Evolutionary conservation across 1,140 invertebrate species (phyloP).

Genomic region (Drosophila pseudoobscura): DNA sequence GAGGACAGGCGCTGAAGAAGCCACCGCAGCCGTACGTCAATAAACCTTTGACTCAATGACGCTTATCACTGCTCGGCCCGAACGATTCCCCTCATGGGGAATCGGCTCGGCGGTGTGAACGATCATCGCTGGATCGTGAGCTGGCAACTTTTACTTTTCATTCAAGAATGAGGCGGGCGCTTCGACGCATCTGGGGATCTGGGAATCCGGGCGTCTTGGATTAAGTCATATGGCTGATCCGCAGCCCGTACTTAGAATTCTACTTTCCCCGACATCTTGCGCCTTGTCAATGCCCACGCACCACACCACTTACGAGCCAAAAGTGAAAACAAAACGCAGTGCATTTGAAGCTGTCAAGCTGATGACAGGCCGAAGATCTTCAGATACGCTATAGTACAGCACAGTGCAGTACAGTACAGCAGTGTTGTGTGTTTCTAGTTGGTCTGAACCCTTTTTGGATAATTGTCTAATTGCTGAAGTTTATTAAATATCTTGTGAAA

Average conservation of each 20-base stretch:
- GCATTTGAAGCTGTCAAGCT: constrained; percentile 21
- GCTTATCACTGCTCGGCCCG: constrained; percentile 34
- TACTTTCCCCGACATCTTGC: constrained; percentile 56
- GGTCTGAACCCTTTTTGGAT: constrained; percentile 1
- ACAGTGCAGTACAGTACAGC: constrained; percentile 6
- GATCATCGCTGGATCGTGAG: constrained; percentile 36
- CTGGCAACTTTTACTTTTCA: constrained; percentile 75
- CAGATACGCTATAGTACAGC: constrained; percentile 6
- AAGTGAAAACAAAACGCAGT: constrained; percentile 57
- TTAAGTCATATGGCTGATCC: constrained; percentile 58
- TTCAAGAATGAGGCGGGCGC: constrained; percentile 59
- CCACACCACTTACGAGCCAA: constrained; percentile 47
- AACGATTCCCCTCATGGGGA: constrained; percentile 28
- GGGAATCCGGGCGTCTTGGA: constrained; percentile 8
- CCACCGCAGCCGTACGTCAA: constrained; percentile 54
- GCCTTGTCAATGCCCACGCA: constrained; percentile 48
- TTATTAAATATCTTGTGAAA: constrained; percentile 44
- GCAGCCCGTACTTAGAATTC: constrained; percentile 52
- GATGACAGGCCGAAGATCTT: constrained; percentile 6
- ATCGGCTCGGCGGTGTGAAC: constrained; percentile 31
- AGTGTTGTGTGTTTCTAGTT: background rate
- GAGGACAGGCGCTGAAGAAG: constrained; percentile 40
- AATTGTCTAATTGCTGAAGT: constrained; percentile 22
- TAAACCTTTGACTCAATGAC: constrained; percentile 75
- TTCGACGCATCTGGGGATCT: constrained; percentile 14